Evolutionary conservation across 2,888 invertebrate genomes (phyloP), one percentile per base, ranked within the genome.

Genomic region (Tribolium freemani): DNA sequence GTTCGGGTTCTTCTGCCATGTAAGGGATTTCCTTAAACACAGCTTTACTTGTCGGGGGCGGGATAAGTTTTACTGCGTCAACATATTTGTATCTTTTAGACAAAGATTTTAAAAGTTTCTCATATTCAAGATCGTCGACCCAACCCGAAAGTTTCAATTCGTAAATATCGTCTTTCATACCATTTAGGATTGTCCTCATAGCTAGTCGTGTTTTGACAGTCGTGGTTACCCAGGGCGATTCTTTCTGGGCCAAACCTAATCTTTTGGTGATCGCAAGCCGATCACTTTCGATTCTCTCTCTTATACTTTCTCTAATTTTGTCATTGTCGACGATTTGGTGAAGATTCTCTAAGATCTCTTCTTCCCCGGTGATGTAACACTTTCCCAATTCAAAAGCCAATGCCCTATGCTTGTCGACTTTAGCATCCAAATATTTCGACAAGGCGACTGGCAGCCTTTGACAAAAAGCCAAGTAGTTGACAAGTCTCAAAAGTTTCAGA

Each of bases 161-260:
- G 74, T 88, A 87, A 78, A 90, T 86, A n/a, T 89, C 88, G 48
- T 90, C 90, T 11, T 88, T 75, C 77, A 91, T 84, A 85, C 89
- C 89, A 75, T 91, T 91, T 0, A 91, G 86, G 0, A 91, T 90
- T 10, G 89, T 88, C 0, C 91, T 87, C 51, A 90, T 89, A 0
- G 91, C 91, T 76, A 91, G 91, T 3, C 89, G 84, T 0, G 91
- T 91, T 83, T 91, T 91, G 57, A 91, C 57, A 8, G 56, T 57
- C 8, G 38, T 48, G 2, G 67, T 44, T 0, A 67, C 57, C n/a
- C 31, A 31, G 0, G 90, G 90, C 0, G 89, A 84, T 66, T 90
- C 88, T 0, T 89, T 87, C 77, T 91, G 91, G 0, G 91, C 83
- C 11, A 90, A 74, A 0, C 89, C 89, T 5, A 90, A 81, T 76